Percentiles rank a stretch among this genome's conserved stretches.
Evolutionary conservation across 2,888 invertebrate species (phyloP).

Genomic region (Aproaerema taeniolella): DNA sequence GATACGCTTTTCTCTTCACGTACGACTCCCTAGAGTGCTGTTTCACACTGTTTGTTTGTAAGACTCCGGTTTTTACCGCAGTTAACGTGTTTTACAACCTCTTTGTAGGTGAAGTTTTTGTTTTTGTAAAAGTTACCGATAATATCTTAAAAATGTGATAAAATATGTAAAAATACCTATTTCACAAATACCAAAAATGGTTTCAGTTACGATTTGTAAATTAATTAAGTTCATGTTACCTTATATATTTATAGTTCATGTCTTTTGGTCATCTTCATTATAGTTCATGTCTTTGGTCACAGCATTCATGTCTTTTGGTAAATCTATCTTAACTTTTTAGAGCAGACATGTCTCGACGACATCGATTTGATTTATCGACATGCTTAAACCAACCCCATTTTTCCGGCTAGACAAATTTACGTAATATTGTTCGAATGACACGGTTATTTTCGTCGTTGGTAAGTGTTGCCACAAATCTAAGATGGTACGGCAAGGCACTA

Average conservation of each 20-base stretch:
- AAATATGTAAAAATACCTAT: background rate
- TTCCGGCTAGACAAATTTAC: slow-evolving; percentile 31
- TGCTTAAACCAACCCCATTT: slow-evolving; percentile 25
- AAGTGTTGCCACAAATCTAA: slow-evolving; percentile 65
- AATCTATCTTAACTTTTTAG: too few species aligned
- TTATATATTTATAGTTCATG: too few species aligned
- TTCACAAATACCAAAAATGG: too few species aligned
- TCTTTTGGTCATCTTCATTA: too few species aligned
- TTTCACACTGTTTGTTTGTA: slow-evolving; percentile 47
- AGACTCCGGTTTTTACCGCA: slow-evolving; percentile 39
- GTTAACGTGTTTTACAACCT: slow-evolving; percentile 18
- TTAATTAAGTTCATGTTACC: too few species aligned
- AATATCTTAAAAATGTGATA: background rate
- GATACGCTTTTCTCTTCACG: slow-evolving; percentile 49
- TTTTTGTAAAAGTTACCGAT: background rate
- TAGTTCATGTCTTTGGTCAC: too few species aligned
- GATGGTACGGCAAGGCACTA: slow-evolving; percentile 72
- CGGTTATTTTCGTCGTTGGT: slow-evolving; percentile 39
- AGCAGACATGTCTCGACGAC: too few species aligned
- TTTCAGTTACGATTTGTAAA: too few species aligned
- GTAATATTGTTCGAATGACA: slow-evolving; percentile 33
- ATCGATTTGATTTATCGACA: slow-evolving; percentile 3
- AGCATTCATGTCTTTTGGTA: too few species aligned
- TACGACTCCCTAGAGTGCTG: slow-evolving; percentile 49
- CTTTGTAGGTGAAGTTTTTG: slow-evolving; percentile 9